Evolutionary conservation across 2,113 vertebrate genomes (phyloP).

Genomic region (Lontra canadensis): DNA sequence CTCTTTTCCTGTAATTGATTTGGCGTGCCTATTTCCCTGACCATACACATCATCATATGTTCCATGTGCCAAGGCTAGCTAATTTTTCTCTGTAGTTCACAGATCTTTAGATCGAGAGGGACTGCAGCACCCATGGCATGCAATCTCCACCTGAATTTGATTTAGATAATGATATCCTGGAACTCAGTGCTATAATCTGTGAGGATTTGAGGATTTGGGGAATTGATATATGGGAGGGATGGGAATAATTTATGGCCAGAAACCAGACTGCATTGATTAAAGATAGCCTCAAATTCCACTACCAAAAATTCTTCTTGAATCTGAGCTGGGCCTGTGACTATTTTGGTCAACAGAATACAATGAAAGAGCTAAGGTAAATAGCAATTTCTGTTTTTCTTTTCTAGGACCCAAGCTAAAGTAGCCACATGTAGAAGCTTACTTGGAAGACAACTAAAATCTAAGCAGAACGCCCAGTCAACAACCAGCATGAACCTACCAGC

Average conservation of each 20-base stretch:
- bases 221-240: not conserved
- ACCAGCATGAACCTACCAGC: not conserved
- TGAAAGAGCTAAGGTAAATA: not conserved
- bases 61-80: not conserved
- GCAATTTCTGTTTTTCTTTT: not conserved
- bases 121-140: not conserved
- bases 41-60: not conserved
- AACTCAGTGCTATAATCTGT: not conserved
- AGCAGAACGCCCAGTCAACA: not conserved
- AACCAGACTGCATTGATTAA: not conserved
- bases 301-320: not conserved
- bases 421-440: not conserved
- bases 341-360: not conserved
- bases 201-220: not conserved
- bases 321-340: not conserved
- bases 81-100: not conserved
- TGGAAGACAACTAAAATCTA: not conserved
- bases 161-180: not conserved
- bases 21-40: not conserved
- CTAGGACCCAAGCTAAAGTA: not conserved
- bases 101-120: not conserved
- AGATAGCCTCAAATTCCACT: not conserved
- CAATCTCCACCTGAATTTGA: too few species aligned
- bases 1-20: not conserved
- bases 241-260: not conserved